These are phyloP conservation scores for Parambassis ranga DNA, from an alignment of 2,797 vertebrate species.

Conservation along the genomic window DNA sequence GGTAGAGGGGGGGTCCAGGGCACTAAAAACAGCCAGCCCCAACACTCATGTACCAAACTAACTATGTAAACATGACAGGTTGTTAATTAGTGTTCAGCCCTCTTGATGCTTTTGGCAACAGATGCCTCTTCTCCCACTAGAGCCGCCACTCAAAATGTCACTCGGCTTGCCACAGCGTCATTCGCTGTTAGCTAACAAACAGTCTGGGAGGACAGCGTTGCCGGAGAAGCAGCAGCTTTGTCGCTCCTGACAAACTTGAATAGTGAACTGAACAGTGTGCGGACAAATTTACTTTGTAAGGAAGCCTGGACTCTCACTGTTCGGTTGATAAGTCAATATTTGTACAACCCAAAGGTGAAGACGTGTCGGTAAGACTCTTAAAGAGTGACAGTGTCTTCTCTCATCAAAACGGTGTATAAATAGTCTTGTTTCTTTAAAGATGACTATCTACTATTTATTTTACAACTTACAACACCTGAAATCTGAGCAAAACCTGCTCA, in stretches of 20 bases:
- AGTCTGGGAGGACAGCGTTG: slow-evolving; percentile 22
- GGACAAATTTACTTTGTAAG: slow-evolving; percentile 11
- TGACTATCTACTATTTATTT: too few species aligned
- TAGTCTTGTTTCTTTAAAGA: background rate
- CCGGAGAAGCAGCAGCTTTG: slow-evolving; percentile 30
- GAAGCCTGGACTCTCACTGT: background rate
- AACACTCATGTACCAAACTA: slow-evolving; percentile 19
- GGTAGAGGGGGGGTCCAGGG: background rate
- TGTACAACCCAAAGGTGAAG: background rate
- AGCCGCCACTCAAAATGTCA: slow-evolving; percentile 54
- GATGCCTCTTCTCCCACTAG: slow-evolving; percentile 47
- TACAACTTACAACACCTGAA: too few species aligned
- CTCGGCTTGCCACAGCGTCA: slow-evolving; percentile 41
- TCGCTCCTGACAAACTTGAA: slow-evolving; percentile 8
- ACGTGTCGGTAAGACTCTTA: background rate
- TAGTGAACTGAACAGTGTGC: background rate
- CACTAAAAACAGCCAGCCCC: background rate
- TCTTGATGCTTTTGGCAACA: slow-evolving; percentile 55
- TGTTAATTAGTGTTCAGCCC: slow-evolving; percentile 56
- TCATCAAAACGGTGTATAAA: too few species aligned
- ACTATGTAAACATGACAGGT: slow-evolving; percentile 57
- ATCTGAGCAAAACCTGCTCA: too few species aligned
- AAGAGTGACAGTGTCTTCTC: too few species aligned
- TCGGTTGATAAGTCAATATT: slow-evolving; percentile 4
- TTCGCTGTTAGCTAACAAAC: slow-evolving; percentile 51